Conservation (phyloP, 1,140 invertebrate species). For the Diorhabda elongata region DNA sequence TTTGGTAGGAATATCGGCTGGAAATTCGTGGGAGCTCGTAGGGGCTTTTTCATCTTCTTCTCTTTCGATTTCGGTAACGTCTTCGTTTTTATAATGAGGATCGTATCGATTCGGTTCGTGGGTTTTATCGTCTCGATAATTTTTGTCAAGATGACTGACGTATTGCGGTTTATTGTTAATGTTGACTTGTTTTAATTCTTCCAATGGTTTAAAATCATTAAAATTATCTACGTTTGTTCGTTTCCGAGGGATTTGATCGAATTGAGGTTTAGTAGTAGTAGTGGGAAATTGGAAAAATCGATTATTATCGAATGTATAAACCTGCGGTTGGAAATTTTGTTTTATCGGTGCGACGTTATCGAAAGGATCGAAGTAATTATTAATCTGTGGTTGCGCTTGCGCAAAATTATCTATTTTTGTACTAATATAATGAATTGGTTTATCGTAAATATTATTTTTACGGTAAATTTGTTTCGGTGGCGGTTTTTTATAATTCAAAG, state of each 20-base stretch:
- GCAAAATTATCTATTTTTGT: background rate
- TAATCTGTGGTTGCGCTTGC: too few relatives aligned
- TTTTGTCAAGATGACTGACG: conserved; percentile 18
- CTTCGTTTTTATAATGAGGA: background rate
- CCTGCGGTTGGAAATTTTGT: too few relatives aligned
- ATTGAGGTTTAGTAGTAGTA: background rate
- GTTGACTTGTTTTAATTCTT: background rate
- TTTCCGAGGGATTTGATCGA: background rate
- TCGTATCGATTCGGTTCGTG: conserved; percentile 25
- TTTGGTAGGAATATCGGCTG: conserved; percentile 45
- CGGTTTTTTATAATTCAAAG: too few relatives aligned
- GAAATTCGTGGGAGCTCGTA: conserved; percentile 30
- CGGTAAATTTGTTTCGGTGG: background rate
- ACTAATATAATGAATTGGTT: background rate
- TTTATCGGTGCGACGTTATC: too few relatives aligned
- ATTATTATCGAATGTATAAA: too few relatives aligned
- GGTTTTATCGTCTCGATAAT: conserved; percentile 34
- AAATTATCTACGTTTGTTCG: too few relatives aligned
- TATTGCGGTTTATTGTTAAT: background rate
- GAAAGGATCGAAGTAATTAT: too few relatives aligned
- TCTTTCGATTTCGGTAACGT: conserved; percentile 9
- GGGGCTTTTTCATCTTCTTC: conserved; percentile 21
- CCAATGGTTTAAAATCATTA: too few relatives aligned
- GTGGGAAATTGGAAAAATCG: background rate
- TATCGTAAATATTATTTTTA: background rate